Evolutionary conservation across 2,888 invertebrate species (phyloP).

Genomic region (Invenusta paracnida): DNA sequence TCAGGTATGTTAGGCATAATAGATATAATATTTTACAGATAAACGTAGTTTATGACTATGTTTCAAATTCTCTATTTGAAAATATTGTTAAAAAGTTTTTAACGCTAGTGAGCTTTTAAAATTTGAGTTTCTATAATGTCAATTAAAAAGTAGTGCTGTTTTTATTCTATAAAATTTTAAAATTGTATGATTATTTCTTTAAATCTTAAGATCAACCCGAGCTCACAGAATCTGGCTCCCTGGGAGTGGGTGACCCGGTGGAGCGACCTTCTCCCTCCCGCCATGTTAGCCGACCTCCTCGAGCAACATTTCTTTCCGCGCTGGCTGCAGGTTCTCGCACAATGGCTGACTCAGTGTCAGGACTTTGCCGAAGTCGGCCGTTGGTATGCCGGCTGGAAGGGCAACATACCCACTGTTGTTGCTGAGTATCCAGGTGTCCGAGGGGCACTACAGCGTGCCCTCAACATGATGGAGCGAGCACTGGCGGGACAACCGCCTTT

Average conservation of each 20-base stretch:
- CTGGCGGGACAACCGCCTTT: constrained; percentile 4
- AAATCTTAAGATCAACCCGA: constrained; percentile 42
- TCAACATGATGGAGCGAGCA: constrained; percentile 87
- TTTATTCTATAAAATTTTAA: too few species aligned
- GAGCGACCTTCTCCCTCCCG: constrained; percentile 75
- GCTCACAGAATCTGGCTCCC: constrained; percentile 64
- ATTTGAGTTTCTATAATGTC: too few species aligned
- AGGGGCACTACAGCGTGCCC: constrained; percentile 79
- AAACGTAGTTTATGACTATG: not conserved
- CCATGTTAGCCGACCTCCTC: constrained; percentile 74
- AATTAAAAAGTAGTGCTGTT: too few species aligned
- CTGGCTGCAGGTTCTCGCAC: constrained; percentile 60
- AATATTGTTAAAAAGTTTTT: not conserved
- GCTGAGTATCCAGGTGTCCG: constrained; percentile 36
- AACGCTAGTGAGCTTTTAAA: too few species aligned
- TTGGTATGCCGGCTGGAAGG: constrained; percentile 73
- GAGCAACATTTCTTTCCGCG: constrained; percentile 86
- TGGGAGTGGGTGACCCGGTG: constrained; percentile 94
- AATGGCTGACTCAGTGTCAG: constrained; percentile 72
- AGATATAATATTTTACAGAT: constrained; percentile 1
- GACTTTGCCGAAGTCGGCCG: constrained; percentile 77
- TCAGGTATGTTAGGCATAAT: too few species aligned
- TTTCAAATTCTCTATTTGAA: constrained; percentile 6
- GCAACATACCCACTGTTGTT: constrained; percentile 64
- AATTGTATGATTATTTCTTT: too few species aligned